Evolutionary conservation across 2,113 vertebrate species (phyloP).

Genomic region (Perognathus longimembris): DNA sequence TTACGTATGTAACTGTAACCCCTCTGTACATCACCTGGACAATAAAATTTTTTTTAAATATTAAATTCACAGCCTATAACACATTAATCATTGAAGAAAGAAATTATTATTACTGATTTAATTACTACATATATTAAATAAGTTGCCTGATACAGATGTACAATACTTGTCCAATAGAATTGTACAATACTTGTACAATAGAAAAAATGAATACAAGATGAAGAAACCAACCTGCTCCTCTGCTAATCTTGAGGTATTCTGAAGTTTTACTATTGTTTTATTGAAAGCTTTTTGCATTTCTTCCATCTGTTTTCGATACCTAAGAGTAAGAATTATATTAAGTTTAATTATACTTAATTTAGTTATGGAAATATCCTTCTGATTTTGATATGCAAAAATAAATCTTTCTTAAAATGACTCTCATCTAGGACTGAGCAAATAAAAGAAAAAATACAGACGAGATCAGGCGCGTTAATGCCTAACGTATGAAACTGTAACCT

Average conservation of each 20-base stretch:
- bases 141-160: background rate
- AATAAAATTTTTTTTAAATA: no score
- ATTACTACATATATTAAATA: background rate
- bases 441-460: no score
- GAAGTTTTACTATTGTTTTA: slow-evolving; percentile 98
- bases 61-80: no score
- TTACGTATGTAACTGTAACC: no score
- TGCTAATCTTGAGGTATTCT: slow-evolving; percentile 98
- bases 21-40: no score
- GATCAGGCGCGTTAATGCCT: no score
- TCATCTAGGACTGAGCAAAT: background rate
- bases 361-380: slow-evolving; percentile 45
- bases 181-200: background rate
- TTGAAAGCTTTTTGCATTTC: slow-evolving; percentile 99
- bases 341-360: slow-evolving; percentile 60
- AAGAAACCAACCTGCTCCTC: slow-evolving; percentile 94
- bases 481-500: no score
- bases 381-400: slow-evolving; percentile 34
- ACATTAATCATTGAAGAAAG: background rate
- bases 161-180: background rate
- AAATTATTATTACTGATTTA: background rate
- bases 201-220: slow-evolving; percentile 5
- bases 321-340: slow-evolving; percentile 78
- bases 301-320: slow-evolving; percentile 99
- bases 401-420: slow-evolving; percentile 34